Conservation (phyloP, 2,888 invertebrate species). For the Synanthedon vespiformis region DNA sequence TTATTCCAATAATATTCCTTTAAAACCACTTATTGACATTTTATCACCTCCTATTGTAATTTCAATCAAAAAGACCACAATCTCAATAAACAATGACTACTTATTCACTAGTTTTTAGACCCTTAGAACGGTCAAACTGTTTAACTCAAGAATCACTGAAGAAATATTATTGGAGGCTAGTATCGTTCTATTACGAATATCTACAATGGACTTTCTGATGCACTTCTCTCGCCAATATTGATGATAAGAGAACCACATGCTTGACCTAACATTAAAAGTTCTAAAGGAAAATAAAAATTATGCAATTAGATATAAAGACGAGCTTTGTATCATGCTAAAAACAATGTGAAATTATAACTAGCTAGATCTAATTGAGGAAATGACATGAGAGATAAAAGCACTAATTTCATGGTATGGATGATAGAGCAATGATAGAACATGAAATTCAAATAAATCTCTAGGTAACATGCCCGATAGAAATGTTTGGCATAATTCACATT, state of each 20-base stretch:
- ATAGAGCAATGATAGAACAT: conserved; percentile 1
- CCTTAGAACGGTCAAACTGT: too few relatives aligned
- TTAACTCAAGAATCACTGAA: conserved; percentile 7
- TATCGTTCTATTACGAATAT: background rate
- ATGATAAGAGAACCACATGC: background rate
- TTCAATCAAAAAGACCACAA: background rate
- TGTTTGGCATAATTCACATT: background rate
- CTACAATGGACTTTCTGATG: background rate
- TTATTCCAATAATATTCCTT: conserved; percentile 64
- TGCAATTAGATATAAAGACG: too few relatives aligned
- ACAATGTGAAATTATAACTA: conserved; percentile 12
- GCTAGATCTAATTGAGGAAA: conserved; percentile 45
- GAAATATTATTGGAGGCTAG: conserved; percentile 61
- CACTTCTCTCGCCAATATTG: background rate
- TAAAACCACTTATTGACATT: background rate
- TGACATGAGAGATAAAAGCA: conserved; percentile 13
- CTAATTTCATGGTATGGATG: background rate
- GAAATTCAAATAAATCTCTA: background rate
- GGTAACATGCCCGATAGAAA: background rate
- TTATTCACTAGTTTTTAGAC: too few relatives aligned
- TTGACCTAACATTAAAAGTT: too few relatives aligned
- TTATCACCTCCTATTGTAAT: background rate
- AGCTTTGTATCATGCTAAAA: too few relatives aligned
- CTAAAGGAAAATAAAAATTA: too few relatives aligned
- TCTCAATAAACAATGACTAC: too few relatives aligned